These are phyloP conservation scores for Hipparchia sbordonii DNA, from an alignment of 2,888 invertebrate genomes.

Conservation along the genomic window DNA sequence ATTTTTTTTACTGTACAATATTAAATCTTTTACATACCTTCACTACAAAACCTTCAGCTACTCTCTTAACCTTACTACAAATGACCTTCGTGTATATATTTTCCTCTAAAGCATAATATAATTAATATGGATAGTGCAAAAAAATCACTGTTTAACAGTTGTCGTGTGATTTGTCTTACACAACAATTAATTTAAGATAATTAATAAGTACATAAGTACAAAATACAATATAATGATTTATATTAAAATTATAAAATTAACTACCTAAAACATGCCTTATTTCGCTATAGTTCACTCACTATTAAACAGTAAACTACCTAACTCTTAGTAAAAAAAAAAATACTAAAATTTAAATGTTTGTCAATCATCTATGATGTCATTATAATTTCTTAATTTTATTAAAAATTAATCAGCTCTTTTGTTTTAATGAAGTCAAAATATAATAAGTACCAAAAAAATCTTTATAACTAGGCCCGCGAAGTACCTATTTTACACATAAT, in stretches of 20 bases:
- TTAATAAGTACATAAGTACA: neutral
- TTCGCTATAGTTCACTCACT: neutral
- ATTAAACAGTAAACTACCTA: neutral
- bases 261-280: neutral
- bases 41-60: too few species aligned
- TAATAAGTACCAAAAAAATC: neutral
- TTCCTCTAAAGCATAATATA: too few species aligned
- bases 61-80: too few species aligned
- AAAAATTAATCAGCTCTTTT: neutral
- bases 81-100: too few species aligned
- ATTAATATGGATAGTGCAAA: too few species aligned
- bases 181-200: neutral
- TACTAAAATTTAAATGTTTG: neutral
- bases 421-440: neutral
- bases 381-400: neutral
- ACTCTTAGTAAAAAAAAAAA: neutral
- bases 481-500: neutral
- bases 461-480: neutral
- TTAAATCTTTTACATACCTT: too few species aligned
- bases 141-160: too few species aligned
- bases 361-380: slow-evolving; percentile 2
- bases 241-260: neutral
- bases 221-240: neutral
- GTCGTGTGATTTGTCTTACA: neutral
- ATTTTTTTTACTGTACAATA: too few species aligned